Conservation (phyloP, 2,113 vertebrate species). For the Hemichromis elongatus region DNA sequence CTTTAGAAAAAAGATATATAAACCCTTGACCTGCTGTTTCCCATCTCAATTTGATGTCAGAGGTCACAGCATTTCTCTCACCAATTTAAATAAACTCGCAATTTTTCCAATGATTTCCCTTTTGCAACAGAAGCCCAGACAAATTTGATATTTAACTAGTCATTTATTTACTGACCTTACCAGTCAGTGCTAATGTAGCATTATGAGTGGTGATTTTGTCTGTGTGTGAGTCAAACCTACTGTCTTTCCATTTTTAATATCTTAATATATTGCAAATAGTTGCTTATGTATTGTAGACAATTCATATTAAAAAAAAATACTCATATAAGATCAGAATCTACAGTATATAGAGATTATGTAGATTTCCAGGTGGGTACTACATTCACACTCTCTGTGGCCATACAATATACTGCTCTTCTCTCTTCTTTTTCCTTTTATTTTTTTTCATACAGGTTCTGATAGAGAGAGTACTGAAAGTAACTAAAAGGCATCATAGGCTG, state of each 20-base stretch:
- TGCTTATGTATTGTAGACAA: not conserved
- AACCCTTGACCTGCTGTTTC: not conserved
- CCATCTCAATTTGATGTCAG: not conserved
- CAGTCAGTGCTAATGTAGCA: not conserved
- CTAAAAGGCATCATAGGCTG: not conserved
- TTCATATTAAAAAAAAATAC: not conserved
- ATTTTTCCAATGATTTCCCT: not conserved
- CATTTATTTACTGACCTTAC: not conserved
- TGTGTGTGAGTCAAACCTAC: not conserved
- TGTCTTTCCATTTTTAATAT: not conserved
- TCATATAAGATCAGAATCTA: not conserved
- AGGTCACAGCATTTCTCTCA: not conserved
- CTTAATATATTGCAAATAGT: not conserved
- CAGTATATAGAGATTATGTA: too few species aligned
- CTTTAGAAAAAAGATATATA: not conserved
- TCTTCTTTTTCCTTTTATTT: not conserved
- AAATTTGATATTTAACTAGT: not conserved
- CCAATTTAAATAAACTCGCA: not conserved
- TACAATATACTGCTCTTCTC: not conserved
- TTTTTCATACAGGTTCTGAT: accelerated
- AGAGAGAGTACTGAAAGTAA: not conserved
- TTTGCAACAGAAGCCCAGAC: not conserved
- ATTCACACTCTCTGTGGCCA: not conserved
- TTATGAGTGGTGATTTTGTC: not conserved
- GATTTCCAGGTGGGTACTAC: not conserved